phyloP scores from a whole-genome alignment of 2,113 vertebrate species.

The Lates calcarifer region DNA sequence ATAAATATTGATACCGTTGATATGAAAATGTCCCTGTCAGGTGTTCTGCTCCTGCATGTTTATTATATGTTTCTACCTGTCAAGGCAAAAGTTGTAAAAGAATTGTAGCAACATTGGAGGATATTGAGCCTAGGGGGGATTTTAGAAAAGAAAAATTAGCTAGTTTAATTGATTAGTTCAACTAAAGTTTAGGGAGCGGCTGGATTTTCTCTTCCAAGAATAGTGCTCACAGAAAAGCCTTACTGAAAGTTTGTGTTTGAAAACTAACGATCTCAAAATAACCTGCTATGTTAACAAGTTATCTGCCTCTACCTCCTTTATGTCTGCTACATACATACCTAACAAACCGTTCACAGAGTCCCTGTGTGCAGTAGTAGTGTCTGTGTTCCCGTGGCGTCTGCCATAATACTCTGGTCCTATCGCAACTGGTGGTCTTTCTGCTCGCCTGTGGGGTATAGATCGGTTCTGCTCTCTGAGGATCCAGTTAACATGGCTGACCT shows the following conservation, averaged over 20 bases:
- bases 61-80: not conserved
- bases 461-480: conserved; percentile 65
- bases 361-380: not conserved
- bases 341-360: not conserved
- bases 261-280: too few species aligned
- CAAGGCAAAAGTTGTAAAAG: not conserved
- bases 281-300: too few species aligned
- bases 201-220: not conserved
- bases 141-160: not conserved
- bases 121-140: not conserved
- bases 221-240: not conserved
- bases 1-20: not conserved
- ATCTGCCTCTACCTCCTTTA: too few species aligned
- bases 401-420: conserved; percentile 30
- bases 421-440: conserved; percentile 55
- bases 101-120: not conserved
- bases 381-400: conserved; percentile 21
- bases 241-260: not conserved
- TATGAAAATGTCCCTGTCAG: not conserved
- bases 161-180: not conserved
- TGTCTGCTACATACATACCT: too few species aligned
- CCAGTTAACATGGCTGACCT: conserved; percentile 75
- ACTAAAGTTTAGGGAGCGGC: not conserved
- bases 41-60: not conserved
- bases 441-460: conserved; percentile 57